Evolutionary conservation across 2,113 vertebrate genomes (phyloP).

Genomic region (Erythrolamprus reginae): DNA sequence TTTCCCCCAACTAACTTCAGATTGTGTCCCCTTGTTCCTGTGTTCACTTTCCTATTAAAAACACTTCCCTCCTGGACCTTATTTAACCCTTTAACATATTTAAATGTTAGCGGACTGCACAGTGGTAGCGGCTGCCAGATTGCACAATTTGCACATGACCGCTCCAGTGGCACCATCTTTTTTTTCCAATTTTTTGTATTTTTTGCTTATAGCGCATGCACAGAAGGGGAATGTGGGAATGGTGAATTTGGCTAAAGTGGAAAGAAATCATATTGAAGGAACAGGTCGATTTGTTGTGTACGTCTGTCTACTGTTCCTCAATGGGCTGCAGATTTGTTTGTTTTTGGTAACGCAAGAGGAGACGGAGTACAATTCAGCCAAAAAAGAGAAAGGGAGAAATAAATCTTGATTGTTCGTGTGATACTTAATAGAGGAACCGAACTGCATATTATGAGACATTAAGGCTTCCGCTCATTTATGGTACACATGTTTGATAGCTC

Average conservation of each 20-base stretch:
- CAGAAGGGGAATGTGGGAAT: no score
- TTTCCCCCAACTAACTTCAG: no score
- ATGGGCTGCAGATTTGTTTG: background rate
- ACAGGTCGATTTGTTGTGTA: background rate
- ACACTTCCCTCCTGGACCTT: no score
- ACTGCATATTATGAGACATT: slow-evolving; percentile 35
- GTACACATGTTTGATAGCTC: slow-evolving; percentile 54
- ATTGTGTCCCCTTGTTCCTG: no score
- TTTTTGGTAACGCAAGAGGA: background rate
- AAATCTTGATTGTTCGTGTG: slow-evolving; percentile 1
- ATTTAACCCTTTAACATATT: no score
- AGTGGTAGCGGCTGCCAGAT: no score
- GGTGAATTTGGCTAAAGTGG: background rate
- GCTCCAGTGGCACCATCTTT: no score
- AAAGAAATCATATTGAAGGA: background rate
- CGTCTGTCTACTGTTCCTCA: background rate
- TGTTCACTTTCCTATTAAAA: no score
- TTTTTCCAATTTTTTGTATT: no score
- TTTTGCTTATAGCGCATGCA: no score
- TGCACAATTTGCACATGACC: no score
- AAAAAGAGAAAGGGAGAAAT: background rate
- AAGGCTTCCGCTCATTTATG: slow-evolving; percentile 41
- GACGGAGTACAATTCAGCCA: background rate
- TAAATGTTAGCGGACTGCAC: no score
- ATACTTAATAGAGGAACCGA: slow-evolving; percentile 35